Conservation (phyloP, 2,797 vertebrate genomes). For the Labroides dimidiatus region DNA sequence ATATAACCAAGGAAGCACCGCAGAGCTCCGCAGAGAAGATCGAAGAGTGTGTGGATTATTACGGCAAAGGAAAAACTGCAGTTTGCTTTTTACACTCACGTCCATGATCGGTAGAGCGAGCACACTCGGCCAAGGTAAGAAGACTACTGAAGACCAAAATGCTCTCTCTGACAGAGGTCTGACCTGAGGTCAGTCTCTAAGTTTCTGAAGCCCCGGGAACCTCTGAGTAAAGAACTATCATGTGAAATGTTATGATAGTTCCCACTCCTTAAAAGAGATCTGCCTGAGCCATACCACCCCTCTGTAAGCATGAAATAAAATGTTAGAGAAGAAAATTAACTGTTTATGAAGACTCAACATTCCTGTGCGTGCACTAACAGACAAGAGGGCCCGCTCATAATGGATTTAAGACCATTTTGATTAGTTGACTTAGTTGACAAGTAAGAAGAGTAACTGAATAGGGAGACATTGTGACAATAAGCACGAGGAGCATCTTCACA, state of each 20-base stretch:
- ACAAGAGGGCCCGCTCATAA: too few relatives aligned
- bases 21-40: constrained; percentile 7
- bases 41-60: constrained; percentile 52
- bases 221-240: neutral
- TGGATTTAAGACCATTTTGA: neutral
- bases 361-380: neutral
- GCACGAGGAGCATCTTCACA: neutral
- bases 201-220: neutral
- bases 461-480: too few relatives aligned
- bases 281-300: neutral
- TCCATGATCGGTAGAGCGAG: constrained; percentile 72
- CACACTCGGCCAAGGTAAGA: constrained; percentile 64
- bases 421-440: neutral
- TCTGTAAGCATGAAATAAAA: neutral
- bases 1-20: constrained; percentile 19
- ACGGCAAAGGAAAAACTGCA: constrained; percentile 22
- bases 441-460: neutral
- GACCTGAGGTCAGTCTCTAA: constrained; percentile 5
- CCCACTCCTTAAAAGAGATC: neutral
- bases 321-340: neutral
- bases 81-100: constrained; percentile 38
- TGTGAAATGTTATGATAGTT: neutral
- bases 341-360: neutral
- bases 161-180: neutral
- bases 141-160: neutral